These are phyloP conservation scores for Lasioglossum zephyrum DNA, from an alignment of 2,888 invertebrate genomes.

Conservation along the genomic window DNA sequence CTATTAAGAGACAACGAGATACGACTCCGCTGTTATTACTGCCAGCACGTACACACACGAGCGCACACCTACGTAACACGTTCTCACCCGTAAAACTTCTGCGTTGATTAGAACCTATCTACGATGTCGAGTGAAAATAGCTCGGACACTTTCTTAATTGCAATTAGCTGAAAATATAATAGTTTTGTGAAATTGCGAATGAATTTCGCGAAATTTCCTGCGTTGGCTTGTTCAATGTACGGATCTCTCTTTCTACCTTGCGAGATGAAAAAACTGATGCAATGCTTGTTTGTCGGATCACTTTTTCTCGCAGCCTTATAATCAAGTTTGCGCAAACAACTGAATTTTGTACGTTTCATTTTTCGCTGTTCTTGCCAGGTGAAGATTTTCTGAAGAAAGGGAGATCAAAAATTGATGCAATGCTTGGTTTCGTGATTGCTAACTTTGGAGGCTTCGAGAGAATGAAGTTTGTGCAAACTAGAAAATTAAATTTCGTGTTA, in stretches of 20 bases:
- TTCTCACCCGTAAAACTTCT: neutral
- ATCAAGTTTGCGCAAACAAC: too few species aligned
- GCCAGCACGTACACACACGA: neutral
- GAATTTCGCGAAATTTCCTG: neutral
- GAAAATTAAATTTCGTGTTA: too few species aligned
- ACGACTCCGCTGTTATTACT: slow-evolving; percentile 8
- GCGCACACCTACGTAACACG: slow-evolving; percentile 22
- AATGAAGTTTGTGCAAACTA: too few species aligned
- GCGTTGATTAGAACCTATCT: slow-evolving; percentile 6
- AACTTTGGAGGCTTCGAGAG: too few species aligned
- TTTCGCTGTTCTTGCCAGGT: too few species aligned
- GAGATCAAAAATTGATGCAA: too few species aligned
- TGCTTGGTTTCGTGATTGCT: too few species aligned
- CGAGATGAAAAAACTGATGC: neutral
- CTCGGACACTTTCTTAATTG: neutral
- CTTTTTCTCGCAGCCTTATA: neutral
- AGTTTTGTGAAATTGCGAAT: neutral
- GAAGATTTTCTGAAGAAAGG: too few species aligned
- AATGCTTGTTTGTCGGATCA: neutral
- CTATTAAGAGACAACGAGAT: slow-evolving; percentile 21
- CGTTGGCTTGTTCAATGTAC: neutral
- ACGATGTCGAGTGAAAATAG: neutral
- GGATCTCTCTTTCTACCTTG: neutral
- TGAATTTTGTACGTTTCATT: too few species aligned
- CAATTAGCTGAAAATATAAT: neutral